A percentile compares a stretch with the other conserved stretches of the same genome.
Conservation (phyloP, 37 sponge, comb jelly and placozoan species). For the Halisarca cf. caerulea region DNA sequence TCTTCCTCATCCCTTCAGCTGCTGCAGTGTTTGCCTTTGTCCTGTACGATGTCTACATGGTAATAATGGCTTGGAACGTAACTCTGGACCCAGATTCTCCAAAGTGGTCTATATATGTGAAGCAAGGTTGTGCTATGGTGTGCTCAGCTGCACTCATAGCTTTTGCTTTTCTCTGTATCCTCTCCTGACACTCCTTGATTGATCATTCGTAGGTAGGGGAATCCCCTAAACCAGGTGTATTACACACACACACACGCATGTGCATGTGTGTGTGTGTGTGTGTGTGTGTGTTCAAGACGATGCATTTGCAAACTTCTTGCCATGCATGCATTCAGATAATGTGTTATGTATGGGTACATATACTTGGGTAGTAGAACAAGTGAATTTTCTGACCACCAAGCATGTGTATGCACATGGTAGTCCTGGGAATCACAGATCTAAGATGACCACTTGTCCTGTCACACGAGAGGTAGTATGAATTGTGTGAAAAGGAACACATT, state of each 20-base stretch:
- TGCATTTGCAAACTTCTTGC: too few relatives aligned
- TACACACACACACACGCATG: too few relatives aligned
- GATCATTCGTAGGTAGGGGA: background rate
- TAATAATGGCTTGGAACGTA: slow-evolving; percentile 39
- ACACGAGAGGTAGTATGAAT: too few relatives aligned
- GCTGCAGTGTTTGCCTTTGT: slow-evolving; percentile 56
- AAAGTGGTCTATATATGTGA: background rate
- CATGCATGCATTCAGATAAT: too few relatives aligned
- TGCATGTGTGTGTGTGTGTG: slow-evolving; percentile 43
- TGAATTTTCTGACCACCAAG: too few relatives aligned
- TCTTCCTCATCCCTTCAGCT: slow-evolving; percentile 23
- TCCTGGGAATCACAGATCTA: too few relatives aligned
- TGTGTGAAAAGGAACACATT: too few relatives aligned
- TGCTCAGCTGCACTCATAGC: background rate
- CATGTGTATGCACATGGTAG: too few relatives aligned
- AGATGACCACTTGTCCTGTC: too few relatives aligned
- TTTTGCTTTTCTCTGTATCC: slow-evolving; percentile 18
- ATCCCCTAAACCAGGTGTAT: too few relatives aligned
- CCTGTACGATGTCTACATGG: slow-evolving; percentile 41
- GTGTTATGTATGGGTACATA: too few relatives aligned
- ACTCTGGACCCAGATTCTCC: background rate
- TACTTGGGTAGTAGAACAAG: too few relatives aligned
- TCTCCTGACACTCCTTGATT: background rate
- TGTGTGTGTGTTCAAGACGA: slow-evolving; percentile 16
- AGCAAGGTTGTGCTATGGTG: slow-evolving; percentile 31